Percentiles rank a stretch among this genome's conserved stretches.
These are phyloP conservation scores for Silurus lanzhouensis DNA, from an alignment of 2,797 vertebrate species.

Conservation along the genomic window DNA sequence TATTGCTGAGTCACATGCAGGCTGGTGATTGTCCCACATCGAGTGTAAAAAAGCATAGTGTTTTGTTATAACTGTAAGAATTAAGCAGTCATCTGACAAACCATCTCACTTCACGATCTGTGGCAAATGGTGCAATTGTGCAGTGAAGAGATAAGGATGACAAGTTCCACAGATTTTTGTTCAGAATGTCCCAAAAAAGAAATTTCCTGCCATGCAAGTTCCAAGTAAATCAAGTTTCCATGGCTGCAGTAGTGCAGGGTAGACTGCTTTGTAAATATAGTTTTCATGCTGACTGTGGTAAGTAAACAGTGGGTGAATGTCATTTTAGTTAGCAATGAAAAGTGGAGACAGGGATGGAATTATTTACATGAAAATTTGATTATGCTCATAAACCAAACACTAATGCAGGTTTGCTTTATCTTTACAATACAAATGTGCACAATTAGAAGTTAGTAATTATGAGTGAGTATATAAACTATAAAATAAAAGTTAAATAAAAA, in stretches of 20 bases:
- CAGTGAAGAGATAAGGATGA: not conserved
- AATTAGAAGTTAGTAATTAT: not conserved
- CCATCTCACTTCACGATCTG: constrained; percentile 16
- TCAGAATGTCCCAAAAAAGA: not conserved
- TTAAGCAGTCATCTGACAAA: constrained; percentile 23
- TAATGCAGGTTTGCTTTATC: not conserved
- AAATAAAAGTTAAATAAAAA: too few relatives aligned
- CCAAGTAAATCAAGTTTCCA: not conserved
- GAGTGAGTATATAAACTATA: not conserved
- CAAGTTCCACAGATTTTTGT: not conserved
- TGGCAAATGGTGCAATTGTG: constrained; percentile 14
- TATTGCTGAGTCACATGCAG: constrained; percentile 35
- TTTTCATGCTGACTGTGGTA: not conserved
- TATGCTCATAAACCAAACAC: not conserved
- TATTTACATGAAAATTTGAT: not conserved
- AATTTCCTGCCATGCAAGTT: not conserved
- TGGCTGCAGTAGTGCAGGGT: not conserved
- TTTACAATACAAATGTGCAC: not conserved
- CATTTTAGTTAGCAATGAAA: not conserved
- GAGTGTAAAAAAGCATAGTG: constrained; percentile 39
- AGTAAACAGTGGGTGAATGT: not conserved
- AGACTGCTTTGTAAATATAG: not conserved
- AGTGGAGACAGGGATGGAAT: not conserved
- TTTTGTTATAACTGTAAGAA: constrained; percentile 37
- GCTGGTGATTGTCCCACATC: constrained; percentile 30